Evolutionary conservation across 2,888 invertebrate genomes (phyloP).

Genomic region (Euplagia quadripunctaria): DNA sequence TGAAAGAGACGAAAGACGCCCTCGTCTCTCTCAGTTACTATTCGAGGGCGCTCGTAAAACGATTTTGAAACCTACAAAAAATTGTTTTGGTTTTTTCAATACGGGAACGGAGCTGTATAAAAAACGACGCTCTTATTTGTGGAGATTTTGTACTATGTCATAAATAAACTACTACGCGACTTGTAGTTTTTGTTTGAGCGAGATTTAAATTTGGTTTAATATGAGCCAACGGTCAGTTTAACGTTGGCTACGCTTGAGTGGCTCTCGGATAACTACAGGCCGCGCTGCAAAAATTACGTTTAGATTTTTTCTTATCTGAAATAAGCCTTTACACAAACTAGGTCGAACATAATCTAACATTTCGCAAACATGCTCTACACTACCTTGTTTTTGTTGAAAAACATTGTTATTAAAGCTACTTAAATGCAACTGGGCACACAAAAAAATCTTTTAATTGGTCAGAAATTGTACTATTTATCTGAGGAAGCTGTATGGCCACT

Average conservation of each 20-base stretch:
- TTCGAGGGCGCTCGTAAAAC: slow-evolving; percentile 83
- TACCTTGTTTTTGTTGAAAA: slow-evolving; percentile 27
- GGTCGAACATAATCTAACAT: slow-evolving; percentile 75
- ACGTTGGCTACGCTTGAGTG: slow-evolving; percentile 55
- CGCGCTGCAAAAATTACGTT: slow-evolving; percentile 63
- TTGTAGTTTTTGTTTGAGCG: slow-evolving; percentile 67
- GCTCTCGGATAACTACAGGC: slow-evolving; percentile 35
- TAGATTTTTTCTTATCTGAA: slow-evolving; percentile 76
- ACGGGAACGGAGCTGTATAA: slow-evolving; percentile 63
- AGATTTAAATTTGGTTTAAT: slow-evolving; percentile 75
- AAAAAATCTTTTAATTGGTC: slow-evolving; percentile 81
- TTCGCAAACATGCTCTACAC: slow-evolving; percentile 59
- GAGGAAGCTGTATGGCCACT: slow-evolving; percentile 83
- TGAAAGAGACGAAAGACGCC: slow-evolving; percentile 56
- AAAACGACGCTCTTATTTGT: slow-evolving; percentile 72
- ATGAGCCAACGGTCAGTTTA: slow-evolving; percentile 71
- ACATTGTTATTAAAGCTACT: slow-evolving; percentile 23
- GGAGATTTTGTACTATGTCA: slow-evolving; percentile 77
- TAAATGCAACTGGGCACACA: slow-evolving; percentile 47
- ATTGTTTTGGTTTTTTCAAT: slow-evolving; percentile 84
- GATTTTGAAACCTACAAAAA: slow-evolving; percentile 79
- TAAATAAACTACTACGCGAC: slow-evolving; percentile 80
- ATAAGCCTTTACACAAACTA: slow-evolving; percentile 57
- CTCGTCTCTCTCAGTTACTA: slow-evolving; percentile 77
- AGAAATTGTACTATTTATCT: slow-evolving; percentile 80